Conservation (phyloP, 1,140 invertebrate genomes). For the Pseudomyrmex concolor region DNA sequence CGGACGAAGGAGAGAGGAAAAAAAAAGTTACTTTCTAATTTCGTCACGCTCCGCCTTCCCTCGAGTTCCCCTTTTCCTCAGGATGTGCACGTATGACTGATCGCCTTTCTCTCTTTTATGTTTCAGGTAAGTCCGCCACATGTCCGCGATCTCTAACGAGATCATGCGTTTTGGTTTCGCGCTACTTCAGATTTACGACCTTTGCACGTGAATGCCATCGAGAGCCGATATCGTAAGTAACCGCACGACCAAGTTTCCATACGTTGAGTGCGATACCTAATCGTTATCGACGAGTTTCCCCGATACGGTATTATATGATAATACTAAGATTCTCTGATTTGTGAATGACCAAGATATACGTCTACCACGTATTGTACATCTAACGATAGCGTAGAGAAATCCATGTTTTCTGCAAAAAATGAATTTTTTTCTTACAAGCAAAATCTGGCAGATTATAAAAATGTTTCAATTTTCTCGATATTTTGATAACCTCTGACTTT, state of each 20-base stretch:
- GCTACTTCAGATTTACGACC: slow-evolving; percentile 31
- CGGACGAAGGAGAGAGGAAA: slow-evolving; percentile 41
- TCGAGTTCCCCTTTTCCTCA: not conserved
- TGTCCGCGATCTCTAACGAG: not conserved
- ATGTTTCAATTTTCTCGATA: not conserved
- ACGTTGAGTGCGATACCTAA: not conserved
- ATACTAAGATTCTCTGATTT: not conserved
- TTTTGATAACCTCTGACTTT: not conserved
- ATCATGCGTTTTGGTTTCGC: slow-evolving; percentile 27
- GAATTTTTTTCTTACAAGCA: not conserved
- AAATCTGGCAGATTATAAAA: not conserved
- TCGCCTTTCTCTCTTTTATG: slow-evolving; percentile 59
- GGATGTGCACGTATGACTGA: not conserved
- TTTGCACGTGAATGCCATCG: slow-evolving; percentile 1
- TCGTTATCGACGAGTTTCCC: not conserved
- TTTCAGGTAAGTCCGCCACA: slow-evolving; percentile 80
- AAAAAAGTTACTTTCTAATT: slow-evolving; percentile 70
- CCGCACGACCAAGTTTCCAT: not conserved
- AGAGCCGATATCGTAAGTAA: slow-evolving; percentile 62
- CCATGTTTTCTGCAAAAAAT: not conserved
- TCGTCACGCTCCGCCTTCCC: slow-evolving; percentile 20
- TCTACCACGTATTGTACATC: not conserved
- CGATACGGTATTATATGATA: not conserved
- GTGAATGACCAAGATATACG: not conserved
- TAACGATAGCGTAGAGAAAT: not conserved